Conservation (phyloP, 2,888 invertebrate species). For the Rotaria magnacalcarata region DNA sequence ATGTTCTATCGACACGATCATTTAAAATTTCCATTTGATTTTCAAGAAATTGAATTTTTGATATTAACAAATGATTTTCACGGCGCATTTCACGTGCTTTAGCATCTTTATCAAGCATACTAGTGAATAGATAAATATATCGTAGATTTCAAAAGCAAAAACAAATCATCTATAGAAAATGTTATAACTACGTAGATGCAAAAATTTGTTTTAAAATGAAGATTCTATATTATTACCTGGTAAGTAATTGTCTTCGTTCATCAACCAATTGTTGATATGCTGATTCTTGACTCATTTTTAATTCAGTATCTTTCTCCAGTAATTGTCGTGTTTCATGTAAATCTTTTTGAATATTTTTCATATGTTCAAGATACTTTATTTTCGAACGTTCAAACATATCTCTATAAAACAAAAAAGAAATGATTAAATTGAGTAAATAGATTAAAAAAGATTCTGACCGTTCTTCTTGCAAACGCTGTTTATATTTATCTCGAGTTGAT, state of each 20-base stretch:
- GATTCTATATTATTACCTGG: background rate
- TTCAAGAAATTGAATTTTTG: constrained; percentile 17
- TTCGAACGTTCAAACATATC: background rate
- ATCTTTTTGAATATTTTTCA: background rate
- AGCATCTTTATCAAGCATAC: background rate
- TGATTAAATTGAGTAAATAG: too few species aligned
- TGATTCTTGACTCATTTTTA: background rate
- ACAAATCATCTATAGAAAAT: too few species aligned
- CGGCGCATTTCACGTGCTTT: background rate
- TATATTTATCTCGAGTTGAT: background rate
- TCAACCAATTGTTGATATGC: background rate
- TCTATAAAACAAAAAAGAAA: background rate
- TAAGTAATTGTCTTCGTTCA: background rate
- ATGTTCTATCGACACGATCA: constrained; percentile 11
- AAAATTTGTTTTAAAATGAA: too few species aligned
- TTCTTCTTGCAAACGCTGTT: constrained; percentile 34
- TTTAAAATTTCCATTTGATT: constrained; percentile 12
- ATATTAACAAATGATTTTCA: constrained; percentile 15
- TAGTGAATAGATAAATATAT: background rate
- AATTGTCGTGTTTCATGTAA: constrained; percentile 8
- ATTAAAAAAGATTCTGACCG: background rate
- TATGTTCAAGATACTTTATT: background rate
- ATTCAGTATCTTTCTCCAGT: background rate
- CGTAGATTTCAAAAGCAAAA: too few species aligned
- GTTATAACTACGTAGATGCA: too few species aligned